Conservation (phyloP, 2,797 vertebrate genomes). For the Phalanger gymnotis region DNA sequence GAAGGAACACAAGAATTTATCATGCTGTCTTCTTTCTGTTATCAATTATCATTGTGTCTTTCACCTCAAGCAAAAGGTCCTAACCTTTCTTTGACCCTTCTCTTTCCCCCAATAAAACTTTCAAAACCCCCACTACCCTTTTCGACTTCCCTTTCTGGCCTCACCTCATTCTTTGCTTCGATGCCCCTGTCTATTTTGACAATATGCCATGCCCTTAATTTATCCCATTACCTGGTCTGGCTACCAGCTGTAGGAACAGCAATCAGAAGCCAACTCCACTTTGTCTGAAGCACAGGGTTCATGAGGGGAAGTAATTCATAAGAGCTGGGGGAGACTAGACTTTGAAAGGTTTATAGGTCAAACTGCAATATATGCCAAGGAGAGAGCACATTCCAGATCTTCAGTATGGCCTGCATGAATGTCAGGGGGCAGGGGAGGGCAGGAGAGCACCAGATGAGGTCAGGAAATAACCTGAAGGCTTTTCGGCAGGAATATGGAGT, state of each 20-base stretch:
- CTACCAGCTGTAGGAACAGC: background rate
- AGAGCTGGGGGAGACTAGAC: background rate
- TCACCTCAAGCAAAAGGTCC: background rate
- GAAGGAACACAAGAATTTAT: background rate
- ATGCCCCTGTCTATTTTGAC: background rate
- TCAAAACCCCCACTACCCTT: background rate
- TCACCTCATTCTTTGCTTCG: background rate
- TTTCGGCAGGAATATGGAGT: background rate
- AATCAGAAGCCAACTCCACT: background rate
- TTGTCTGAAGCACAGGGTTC: background rate
- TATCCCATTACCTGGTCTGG: background rate
- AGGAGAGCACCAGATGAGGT: too few species aligned
- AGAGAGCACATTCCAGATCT: background rate
- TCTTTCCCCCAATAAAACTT: background rate
- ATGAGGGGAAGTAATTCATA: background rate
- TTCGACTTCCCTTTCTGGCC: background rate
- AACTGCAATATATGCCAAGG: background rate
- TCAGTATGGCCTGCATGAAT: background rate
- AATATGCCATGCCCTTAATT: background rate
- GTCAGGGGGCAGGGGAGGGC: background rate
- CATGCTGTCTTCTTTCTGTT: background rate
- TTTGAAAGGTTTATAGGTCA: background rate
- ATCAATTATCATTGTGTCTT: background rate
- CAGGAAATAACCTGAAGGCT: background rate
- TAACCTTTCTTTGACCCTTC: background rate